phyloP scores from a whole-genome alignment of 2,888 invertebrate species.

The Poecilobothrus nobilitatus region DNA sequence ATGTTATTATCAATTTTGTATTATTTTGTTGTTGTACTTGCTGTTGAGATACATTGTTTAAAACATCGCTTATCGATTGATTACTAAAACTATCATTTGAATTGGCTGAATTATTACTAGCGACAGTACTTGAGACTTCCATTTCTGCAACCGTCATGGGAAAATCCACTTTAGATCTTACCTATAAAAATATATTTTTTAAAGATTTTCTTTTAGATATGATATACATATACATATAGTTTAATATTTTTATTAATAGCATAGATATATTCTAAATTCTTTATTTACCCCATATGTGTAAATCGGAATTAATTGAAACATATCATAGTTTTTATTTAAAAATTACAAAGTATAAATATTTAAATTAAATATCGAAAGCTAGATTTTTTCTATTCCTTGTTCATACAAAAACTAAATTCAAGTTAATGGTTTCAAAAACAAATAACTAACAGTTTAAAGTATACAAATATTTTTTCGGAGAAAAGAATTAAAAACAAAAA shows the following conservation, averaged over 20 bases:
- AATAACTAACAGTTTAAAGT: too few relatives aligned
- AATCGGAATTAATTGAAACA: too few relatives aligned
- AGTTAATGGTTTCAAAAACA: too few relatives aligned
- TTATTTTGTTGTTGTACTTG: slow-evolving; percentile 1
- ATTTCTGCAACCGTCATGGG: slow-evolving; percentile 54
- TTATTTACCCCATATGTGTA: slow-evolving; percentile 16
- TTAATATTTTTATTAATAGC: too few relatives aligned
- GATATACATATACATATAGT: too few relatives aligned
- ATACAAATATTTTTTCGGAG: too few relatives aligned
- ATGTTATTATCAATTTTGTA: slow-evolving; percentile 11
- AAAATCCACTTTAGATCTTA: slow-evolving; percentile 49
- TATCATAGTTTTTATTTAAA: too few relatives aligned
- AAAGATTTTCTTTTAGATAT: slow-evolving; percentile 24
- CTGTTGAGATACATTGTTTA: slow-evolving; percentile 7
- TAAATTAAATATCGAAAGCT: too few relatives aligned
- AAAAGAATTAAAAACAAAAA: too few relatives aligned
- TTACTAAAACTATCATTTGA: slow-evolving; percentile 17
- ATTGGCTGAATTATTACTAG: slow-evolving; percentile 20
- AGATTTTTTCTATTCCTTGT: too few relatives aligned
- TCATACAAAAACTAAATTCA: too few relatives aligned
- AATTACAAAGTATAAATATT: too few relatives aligned
- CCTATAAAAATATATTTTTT: slow-evolving; percentile 22
- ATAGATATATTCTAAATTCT: slow-evolving; percentile 44
- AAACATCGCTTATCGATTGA: slow-evolving; percentile 18
- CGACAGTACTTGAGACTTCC: slow-evolving; percentile 51